Conservation (phyloP, 2,888 invertebrate genomes). For the Rotaria socialis region DNA sequence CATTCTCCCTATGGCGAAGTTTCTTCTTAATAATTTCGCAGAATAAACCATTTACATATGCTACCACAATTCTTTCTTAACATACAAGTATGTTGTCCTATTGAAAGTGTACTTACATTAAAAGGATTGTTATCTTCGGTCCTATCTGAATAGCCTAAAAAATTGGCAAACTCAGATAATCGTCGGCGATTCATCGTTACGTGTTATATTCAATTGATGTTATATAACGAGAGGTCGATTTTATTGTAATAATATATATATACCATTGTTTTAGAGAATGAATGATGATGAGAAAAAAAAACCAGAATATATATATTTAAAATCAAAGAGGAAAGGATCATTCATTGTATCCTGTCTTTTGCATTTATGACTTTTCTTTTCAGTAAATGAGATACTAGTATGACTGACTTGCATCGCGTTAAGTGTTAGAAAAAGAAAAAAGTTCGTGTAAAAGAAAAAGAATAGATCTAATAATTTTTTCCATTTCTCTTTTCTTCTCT, state of each 20-base stretch:
- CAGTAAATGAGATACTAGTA: background rate
- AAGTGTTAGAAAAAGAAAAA: background rate
- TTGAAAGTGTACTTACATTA: background rate
- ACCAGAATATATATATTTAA: background rate
- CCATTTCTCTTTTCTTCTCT: background rate
- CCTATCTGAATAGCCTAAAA: background rate
- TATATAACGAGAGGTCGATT: too few species aligned
- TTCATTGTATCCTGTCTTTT: background rate
- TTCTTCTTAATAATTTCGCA: too few species aligned
- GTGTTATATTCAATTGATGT: too few species aligned
- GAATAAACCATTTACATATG: too few species aligned
- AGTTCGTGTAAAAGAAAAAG: background rate
- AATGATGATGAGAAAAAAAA: too few species aligned
- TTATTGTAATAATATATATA: background rate
- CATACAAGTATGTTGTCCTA: background rate
- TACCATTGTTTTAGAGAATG: background rate
- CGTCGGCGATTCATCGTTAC: background rate
- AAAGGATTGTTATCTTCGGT: background rate
- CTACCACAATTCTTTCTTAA: too few species aligned
- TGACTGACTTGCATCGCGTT: background rate
- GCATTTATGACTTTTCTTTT: background rate
- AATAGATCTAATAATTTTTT: conserved; percentile 10
- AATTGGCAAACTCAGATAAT: conserved; percentile 27
- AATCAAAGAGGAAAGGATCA: background rate
- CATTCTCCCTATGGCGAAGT: too few species aligned